Evolutionary conservation across 2,888 invertebrate species (phyloP).

Genomic region (Athalia rosae): DNA sequence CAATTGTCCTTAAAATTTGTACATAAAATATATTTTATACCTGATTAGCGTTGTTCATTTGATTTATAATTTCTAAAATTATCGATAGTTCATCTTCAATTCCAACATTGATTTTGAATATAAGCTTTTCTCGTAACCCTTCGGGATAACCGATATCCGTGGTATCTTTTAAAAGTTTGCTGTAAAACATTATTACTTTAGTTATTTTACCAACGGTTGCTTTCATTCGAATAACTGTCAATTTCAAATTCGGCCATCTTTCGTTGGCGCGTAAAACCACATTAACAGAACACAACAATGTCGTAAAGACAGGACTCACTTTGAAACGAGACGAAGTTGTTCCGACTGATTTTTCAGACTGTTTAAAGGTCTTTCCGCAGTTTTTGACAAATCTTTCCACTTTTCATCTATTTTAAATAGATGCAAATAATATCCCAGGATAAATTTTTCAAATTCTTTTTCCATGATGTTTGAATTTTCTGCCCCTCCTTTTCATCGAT

Average conservation of each 20-base stretch:
- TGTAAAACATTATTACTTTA: neutral
- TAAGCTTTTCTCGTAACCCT: constrained; percentile 58
- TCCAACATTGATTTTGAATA: constrained; percentile 63
- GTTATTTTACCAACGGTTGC: neutral
- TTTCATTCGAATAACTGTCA: neutral
- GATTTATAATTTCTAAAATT: constrained; percentile 52
- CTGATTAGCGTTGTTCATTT: constrained; percentile 59
- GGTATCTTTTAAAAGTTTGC: neutral
- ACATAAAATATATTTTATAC: constrained; percentile 50
- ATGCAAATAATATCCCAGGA: constrained; percentile 60
- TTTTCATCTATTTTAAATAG: constrained; percentile 56
- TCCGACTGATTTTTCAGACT: constrained; percentile 61
- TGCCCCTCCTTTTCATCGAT: no score
- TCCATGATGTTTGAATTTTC: constrained; percentile 54
- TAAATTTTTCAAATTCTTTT: constrained; percentile 57
- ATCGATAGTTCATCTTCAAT: constrained; percentile 60
- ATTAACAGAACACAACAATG: no score
- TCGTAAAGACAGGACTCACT: constrained; percentile 49
- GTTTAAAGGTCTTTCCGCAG: constrained; percentile 51
- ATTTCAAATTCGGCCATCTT: neutral
- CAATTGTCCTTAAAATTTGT: neutral
- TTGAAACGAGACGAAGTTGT: constrained; percentile 60
- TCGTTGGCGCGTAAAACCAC: no score
- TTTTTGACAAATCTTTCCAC: constrained; percentile 55
- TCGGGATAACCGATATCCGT: constrained; percentile 56